Percentiles rank a stretch among this genome's conserved stretches.
These are phyloP conservation scores for Epizoanthus illoricatus DNA, from an alignment of 92 coral and sea anemone genomes.

Conservation along the genomic window DNA sequence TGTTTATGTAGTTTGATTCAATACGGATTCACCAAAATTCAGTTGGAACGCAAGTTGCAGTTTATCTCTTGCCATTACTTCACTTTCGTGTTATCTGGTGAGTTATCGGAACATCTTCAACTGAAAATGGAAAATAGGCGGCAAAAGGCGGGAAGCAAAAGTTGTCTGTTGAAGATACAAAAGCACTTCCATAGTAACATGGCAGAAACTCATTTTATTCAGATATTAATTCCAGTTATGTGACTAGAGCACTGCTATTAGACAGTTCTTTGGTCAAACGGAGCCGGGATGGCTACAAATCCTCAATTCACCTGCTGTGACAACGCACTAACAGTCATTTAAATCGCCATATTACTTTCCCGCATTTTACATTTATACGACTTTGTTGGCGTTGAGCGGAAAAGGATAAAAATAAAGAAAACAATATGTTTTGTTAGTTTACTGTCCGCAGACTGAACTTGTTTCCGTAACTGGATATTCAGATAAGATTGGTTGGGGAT, in stretches of 20 bases:
- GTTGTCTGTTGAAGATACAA: background rate
- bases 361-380: background rate
- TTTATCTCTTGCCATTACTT: background rate
- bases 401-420: too few species aligned
- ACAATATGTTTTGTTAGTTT: too few species aligned
- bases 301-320: conserved; percentile 21
- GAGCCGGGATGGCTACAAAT: conserved; percentile 9
- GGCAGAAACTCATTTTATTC: background rate
- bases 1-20: background rate
- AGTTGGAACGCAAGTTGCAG: background rate
- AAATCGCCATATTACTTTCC: background rate
- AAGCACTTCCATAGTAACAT: too few species aligned
- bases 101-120: background rate
- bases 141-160: background rate
- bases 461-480: too few species aligned
- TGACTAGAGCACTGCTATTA: background rate
- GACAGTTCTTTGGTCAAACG: background rate
- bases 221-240: background rate
- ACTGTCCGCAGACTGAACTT: too few species aligned
- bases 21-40: background rate
- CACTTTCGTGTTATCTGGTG: background rate
- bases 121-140: background rate
- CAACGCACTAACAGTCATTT: background rate
- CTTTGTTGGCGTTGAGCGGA: too few species aligned
- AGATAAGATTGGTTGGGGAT: too few species aligned